Conservation (phyloP, 2,888 invertebrate genomes). For the Microplitis deprimator region DNA sequence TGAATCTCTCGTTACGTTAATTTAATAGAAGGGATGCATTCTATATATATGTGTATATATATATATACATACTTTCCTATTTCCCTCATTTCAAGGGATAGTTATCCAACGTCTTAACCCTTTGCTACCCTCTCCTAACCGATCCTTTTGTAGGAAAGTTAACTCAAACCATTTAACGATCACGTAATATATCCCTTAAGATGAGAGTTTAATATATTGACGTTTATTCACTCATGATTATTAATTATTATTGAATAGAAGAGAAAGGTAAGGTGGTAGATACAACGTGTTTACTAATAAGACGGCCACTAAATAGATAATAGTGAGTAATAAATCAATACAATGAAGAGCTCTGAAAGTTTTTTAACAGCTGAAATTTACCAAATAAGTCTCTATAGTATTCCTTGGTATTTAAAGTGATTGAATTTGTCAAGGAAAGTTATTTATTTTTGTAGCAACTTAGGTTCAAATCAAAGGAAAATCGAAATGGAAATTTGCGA, state of each 20-base stretch:
- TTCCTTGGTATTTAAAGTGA: too few relatives aligned
- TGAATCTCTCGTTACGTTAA: constrained; percentile 58
- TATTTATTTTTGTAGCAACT: too few relatives aligned
- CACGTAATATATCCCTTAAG: constrained; percentile 27
- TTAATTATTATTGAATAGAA: constrained; percentile 29
- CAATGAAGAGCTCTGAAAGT: too few relatives aligned
- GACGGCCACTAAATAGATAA: too few relatives aligned
- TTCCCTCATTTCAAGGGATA: constrained; percentile 50
- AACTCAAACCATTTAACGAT: constrained; percentile 14
- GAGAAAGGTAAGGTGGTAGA: background rate
- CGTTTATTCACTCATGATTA: constrained; percentile 41
- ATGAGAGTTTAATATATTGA: constrained; percentile 34
- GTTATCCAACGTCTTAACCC: constrained; percentile 65
- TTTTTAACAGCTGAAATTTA: too few relatives aligned
- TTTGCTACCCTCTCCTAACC: constrained; percentile 48
- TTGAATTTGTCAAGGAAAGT: too few relatives aligned
- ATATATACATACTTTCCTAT: background rate
- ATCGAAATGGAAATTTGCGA: too few relatives aligned
- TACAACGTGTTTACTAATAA: background rate
- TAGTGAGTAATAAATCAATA: too few relatives aligned
- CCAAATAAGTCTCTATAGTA: too few relatives aligned
- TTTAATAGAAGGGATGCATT: constrained; percentile 69
- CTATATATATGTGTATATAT: constrained; percentile 29
- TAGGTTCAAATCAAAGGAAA: too few relatives aligned
- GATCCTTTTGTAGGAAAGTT: constrained; percentile 1